Evolutionary conservation across 2,888 invertebrate species (phyloP).

Genomic region (Cacoxenus indagator): DNA sequence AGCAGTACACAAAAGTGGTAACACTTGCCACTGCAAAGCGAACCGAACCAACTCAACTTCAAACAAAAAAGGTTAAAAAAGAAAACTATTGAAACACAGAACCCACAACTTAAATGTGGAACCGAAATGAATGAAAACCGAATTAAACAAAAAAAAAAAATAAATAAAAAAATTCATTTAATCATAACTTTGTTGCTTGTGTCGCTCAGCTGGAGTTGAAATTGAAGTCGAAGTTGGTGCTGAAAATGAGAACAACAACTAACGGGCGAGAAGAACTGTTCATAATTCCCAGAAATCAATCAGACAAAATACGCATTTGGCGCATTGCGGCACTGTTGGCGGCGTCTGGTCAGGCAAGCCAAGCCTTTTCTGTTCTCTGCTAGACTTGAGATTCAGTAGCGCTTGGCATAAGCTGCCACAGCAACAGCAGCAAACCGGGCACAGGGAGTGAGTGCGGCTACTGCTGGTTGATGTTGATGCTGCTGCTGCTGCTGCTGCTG

Average conservation of each 20-base stretch:
- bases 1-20: slow-evolving; percentile 46
- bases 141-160: neutral
- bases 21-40: slow-evolving; percentile 58
- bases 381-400: slow-evolving; percentile 15
- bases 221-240: neutral
- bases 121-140: slow-evolving; percentile 3
- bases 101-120: slow-evolving; percentile 8
- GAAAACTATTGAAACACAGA: neutral
- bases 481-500: slow-evolving; percentile 40
- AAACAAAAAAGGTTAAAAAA: neutral
- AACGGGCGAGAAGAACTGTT: neutral
- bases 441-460: no score
- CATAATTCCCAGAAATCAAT: slow-evolving; percentile 63
- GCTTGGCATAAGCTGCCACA: slow-evolving; percentile 54
- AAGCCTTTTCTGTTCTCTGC: slow-evolving; percentile 3
- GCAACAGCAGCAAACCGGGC: slow-evolving; percentile 37
- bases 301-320: slow-evolving; percentile 44
- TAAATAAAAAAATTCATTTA: slow-evolving; percentile 40
- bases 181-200: slow-evolving; percentile 60
- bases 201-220: slow-evolving; percentile 40
- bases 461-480: slow-evolving; percentile 28
- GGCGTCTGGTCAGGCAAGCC: neutral
- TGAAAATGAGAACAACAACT: neutral
- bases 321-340: slow-evolving; percentile 2
- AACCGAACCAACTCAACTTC: neutral